Base-by-base conservation (phyloP, 2,888 invertebrate species). In the Campoplex nolae region DNA sequence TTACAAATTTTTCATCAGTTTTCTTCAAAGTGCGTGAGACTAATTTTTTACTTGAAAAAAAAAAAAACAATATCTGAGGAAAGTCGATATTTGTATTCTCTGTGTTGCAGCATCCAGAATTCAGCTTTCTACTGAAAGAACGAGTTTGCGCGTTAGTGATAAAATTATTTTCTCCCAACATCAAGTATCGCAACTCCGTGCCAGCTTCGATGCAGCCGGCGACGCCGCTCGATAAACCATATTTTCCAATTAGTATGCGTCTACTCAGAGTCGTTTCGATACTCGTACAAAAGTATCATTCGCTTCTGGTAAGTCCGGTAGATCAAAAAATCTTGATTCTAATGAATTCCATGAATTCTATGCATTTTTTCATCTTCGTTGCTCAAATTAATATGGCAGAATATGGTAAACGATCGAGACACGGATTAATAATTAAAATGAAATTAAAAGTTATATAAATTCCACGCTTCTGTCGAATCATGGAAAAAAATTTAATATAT, bases 111-210 rank as follows among this genome's bases (percentile, higher is more conserved):
- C 98, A 99, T 95, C 96, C 97, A 7, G 99, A 99, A 94, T 99
- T 99, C 94, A 97, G 98, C 91, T 98, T 99, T 93, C 95, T 99
- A 54, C 94, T 99, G 80, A 99, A 99, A 94, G 99, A 99, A 94
- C 96, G 98, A 88, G 99, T 99, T 0, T 99, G 99, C 94, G 99
- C 99, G 0, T 95, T 99, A 91, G 98, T 99, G n/a, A 99, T 99
- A 89, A 98, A 99, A 94, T 95, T 99, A 86, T 99, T 99, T 94
- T 99, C 99, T 38, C 99, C 99, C 16, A 99, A 99, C 94, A 98
- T 99, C n/a, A 99, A 99, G 93, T 98, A 98, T 95, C 97, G 98
- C 71, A 95, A 95, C 87, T 95, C 95, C 32, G 94, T 95, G 83
- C 96, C 96, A 87, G 95, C 95, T 51, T 96, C 96, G 89, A 95